Conservation (phyloP, 2,113 vertebrate species). For the Rana temporaria region DNA sequence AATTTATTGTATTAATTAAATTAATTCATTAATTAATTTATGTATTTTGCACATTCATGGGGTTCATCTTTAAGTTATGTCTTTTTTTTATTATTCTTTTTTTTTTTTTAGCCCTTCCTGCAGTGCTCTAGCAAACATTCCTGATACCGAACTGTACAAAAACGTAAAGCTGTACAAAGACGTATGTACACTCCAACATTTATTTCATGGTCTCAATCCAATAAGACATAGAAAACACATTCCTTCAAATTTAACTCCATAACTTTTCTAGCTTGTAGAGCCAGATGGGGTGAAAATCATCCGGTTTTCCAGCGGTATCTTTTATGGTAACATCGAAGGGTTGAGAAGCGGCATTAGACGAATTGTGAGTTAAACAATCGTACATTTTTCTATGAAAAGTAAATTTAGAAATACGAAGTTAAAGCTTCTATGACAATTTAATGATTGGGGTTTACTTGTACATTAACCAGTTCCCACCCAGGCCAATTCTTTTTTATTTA, state of each 20-base stretch:
- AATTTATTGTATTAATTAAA: too few species aligned
- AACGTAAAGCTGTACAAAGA: conserved; percentile 82
- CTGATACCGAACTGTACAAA: conserved; percentile 84
- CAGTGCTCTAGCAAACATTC: conserved; percentile 79
- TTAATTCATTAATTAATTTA: too few species aligned
- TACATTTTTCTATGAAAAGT: too few species aligned
- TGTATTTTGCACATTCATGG: too few species aligned
- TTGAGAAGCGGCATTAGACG: conserved; percentile 82
- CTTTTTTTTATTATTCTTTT: conserved; percentile 18
- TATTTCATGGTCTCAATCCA: background rate
- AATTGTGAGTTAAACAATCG: conserved; percentile 72
- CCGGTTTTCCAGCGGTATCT: conserved; percentile 84
- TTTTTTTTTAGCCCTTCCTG: conserved; percentile 76
- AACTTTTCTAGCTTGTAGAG: conserved; percentile 73
- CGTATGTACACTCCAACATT: conserved; percentile 67
- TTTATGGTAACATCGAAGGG: conserved; percentile 87
- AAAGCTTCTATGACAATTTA: too few species aligned
- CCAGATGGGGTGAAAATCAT: conserved; percentile 85
- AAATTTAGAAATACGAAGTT: too few species aligned
- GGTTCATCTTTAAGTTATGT: background rate
- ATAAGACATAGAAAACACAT: background rate
- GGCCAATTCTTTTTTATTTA: too few species aligned
- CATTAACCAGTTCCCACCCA: too few species aligned
- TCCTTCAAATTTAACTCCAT: background rate
- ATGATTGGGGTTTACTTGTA: too few species aligned